Base-by-base conservation (phyloP, 1,140 invertebrate genomes). In the Brachionus sp. region DNA sequence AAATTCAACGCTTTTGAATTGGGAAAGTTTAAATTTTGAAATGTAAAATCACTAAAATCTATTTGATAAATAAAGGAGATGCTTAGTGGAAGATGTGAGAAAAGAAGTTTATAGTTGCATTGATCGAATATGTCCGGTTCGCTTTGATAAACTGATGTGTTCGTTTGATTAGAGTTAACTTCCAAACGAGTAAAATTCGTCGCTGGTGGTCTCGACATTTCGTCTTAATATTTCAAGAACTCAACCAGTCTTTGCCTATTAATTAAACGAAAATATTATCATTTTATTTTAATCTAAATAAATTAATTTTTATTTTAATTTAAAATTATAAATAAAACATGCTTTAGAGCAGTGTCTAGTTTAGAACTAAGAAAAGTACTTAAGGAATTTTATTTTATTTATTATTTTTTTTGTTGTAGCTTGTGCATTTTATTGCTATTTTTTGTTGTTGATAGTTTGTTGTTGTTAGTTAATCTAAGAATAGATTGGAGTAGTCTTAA, bases 251-350 rank as follows among this genome's bases (percentile, higher is more conserved):
- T 68, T 68, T 68, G 13, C 35, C 29, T 68, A 10, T 73, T 42
- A 16, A 16, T 62, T 62, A 73, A 42, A 37, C 37, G 13, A 46
- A 50, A 75, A 46, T 19, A 75, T 75, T 75, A 23, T 75, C 19
- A 44, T 75, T 23, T 75, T 75, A n/a, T 75, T 75, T 75, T 29
- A 46, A 75, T 75, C 70, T 75, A 75, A 75, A 75, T 75, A 46
- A 75, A 75, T 25, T 75, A 25, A 75, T 13, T 46, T 75, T 75
- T 75, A 9, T 29, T 29, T 66, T 46, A 44, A 46, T 75, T 13
- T 7, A 73, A 68, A 35, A 19, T 57, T 57, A 9, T 57, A n/a
- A n/a, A 9, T 57, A n/a, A n/a, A 29, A 66, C 33, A 66, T 66
- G 64, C n/a, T 66, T 66, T 66, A 5, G 33, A 66, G 64, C 64